These are phyloP conservation scores for Octodon degus DNA, from an alignment of 2,113 vertebrate genomes.

Conservation along the genomic window DNA sequence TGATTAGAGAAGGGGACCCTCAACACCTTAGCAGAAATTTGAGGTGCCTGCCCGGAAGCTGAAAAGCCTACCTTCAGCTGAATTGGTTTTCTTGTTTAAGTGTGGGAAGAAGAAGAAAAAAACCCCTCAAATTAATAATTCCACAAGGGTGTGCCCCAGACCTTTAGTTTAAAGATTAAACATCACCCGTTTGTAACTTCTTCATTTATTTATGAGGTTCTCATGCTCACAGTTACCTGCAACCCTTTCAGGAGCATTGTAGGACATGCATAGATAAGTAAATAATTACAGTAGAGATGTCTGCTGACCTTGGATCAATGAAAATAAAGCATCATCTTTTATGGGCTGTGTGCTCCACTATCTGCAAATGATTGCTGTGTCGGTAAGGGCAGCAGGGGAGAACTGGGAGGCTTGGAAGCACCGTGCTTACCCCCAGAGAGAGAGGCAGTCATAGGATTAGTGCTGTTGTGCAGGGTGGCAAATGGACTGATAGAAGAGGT, in stretches of 20 bases:
- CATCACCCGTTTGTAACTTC: not conserved
- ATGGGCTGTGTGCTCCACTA: rapidly evolving
- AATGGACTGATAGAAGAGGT: rapidly evolving
- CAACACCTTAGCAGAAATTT: not conserved
- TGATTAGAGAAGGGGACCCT: too few species aligned
- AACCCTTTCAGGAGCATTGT: not conserved
- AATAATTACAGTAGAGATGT: not conserved
- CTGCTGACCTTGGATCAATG: not conserved
- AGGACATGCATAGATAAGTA: not conserved
- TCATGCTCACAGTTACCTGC: not conserved
- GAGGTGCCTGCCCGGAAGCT: not conserved
- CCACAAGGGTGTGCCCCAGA: not conserved
- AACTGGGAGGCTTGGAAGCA: not conserved
- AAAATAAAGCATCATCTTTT: not conserved
- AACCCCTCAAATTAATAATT: not conserved
- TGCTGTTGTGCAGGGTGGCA: rapidly evolving
- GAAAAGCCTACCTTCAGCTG: not conserved
- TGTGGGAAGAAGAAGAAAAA: conserved; percentile 6
- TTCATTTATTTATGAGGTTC: conserved; percentile 1
- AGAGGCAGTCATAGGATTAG: too few species aligned
- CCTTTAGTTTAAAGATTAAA: conserved; percentile 54
- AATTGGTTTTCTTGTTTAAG: conserved; percentile 12
- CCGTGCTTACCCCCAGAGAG: not conserved
- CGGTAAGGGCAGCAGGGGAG: not conserved
- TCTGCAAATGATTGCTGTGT: rapidly evolving